These are phyloP conservation scores for Periophthalmodon schlosseri DNA, from an alignment of 2,113 vertebrate genomes.

Conservation along the genomic window DNA sequence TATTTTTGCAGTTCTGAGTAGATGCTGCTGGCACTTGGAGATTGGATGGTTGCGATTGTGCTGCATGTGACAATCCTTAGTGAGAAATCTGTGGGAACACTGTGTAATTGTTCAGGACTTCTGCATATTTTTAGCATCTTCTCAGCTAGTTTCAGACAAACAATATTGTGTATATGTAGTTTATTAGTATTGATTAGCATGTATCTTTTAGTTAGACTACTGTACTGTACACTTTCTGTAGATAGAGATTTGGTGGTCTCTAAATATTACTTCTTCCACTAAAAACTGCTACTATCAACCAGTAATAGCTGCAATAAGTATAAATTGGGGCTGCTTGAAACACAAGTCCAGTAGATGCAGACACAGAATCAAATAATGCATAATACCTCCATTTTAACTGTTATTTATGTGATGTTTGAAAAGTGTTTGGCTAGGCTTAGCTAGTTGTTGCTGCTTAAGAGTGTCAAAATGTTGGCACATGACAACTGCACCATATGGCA, in stretches of 20 bases:
- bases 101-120: constrained; percentile 2
- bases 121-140: not conserved
- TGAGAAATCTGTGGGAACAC: constrained; percentile 7
- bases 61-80: constrained; percentile 4
- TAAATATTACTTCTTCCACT: not conserved
- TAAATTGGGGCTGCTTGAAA: not conserved
- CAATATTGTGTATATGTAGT: not conserved
- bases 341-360: not conserved
- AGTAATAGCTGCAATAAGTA: not conserved
- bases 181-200: not conserved
- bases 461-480: constrained; percentile 1
- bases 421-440: not conserved
- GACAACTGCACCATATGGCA: not conserved
- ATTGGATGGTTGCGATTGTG: constrained; percentile 2
- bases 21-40: not conserved
- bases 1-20: constrained; percentile 4
- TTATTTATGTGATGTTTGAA: not conserved
- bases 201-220: not conserved
- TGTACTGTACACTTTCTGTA: not conserved
- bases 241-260: not conserved
- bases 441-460: not conserved
- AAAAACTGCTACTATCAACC: not conserved
- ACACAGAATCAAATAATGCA: not conserved
- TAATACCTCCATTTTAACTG: not conserved
- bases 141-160: not conserved